A percentile compares a stretch with the other conserved stretches of the same genome.
phyloP scores from a whole-genome alignment of 1,140 invertebrate genomes.

The Odontomachus brunneus region DNA sequence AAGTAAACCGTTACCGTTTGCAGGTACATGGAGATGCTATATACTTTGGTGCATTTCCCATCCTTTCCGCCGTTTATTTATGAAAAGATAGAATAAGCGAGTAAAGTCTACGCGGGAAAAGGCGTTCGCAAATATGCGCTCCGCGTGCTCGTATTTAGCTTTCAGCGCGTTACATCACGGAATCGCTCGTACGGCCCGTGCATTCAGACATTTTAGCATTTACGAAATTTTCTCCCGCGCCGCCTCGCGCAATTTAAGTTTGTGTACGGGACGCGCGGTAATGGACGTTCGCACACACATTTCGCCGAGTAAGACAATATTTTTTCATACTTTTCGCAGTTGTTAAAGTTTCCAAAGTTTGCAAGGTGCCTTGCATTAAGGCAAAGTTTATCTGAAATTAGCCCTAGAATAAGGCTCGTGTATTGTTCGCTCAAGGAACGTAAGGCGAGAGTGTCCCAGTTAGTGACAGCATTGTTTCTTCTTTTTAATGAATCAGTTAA shows the following conservation, averaged over 20 bases:
- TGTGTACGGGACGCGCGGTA: too few species aligned
- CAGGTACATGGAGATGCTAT: slow-evolving; percentile 16
- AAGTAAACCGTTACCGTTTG: slow-evolving; percentile 54
- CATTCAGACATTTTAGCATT: slow-evolving; percentile 30
- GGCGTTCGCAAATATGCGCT: not conserved
- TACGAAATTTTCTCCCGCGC: not conserved
- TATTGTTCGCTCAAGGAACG: too few species aligned
- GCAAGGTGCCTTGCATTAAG: too few species aligned
- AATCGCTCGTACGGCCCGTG: not conserved
- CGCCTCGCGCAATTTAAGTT: slow-evolving; percentile 4
- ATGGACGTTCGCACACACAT: too few species aligned
- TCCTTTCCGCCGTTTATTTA: slow-evolving; percentile 41
- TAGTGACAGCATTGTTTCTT: too few species aligned
- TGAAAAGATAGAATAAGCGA: slow-evolving; percentile 48
- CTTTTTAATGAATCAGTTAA: too few species aligned
- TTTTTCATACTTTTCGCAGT: not conserved
- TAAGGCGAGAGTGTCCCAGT: too few species aligned
- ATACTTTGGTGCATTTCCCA: slow-evolving; percentile 32
- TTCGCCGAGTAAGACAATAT: too few species aligned
- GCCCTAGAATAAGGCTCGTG: too few species aligned
- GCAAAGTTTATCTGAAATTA: too few species aligned
- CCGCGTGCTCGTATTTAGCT: not conserved
- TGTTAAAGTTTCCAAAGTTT: slow-evolving; percentile 6
- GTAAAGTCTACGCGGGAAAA: slow-evolving; percentile 18
- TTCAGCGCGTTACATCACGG: not conserved